phyloP scores from a whole-genome alignment of 2,888 invertebrate species.

The Apeira syringaria region DNA sequence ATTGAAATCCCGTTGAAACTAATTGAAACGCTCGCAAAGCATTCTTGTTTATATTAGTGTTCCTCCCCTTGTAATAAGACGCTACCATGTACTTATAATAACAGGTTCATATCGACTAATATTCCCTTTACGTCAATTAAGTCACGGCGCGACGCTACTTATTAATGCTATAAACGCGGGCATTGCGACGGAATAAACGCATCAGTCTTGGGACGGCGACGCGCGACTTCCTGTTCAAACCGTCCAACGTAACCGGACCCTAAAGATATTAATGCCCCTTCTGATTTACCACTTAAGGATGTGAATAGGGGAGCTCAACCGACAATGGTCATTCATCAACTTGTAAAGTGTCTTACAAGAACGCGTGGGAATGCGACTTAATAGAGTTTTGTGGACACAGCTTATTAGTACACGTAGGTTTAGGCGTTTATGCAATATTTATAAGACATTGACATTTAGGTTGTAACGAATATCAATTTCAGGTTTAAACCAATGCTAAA shows the following conservation, averaged over 20 bases:
- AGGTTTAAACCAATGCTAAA: too few relatives aligned
- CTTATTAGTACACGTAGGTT: conserved; percentile 27
- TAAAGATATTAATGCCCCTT: conserved; percentile 31
- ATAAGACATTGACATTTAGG: too few relatives aligned
- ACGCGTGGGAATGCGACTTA: conserved; percentile 42
- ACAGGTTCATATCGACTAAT: conserved; percentile 19
- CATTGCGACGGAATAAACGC: conserved; percentile 37
- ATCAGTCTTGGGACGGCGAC: conserved; percentile 39
- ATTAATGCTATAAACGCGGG: conserved; percentile 33
- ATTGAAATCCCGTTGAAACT: too few relatives aligned
- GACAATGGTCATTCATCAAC: conserved; percentile 36
- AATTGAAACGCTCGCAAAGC: background rate
- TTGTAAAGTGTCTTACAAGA: conserved; percentile 32
- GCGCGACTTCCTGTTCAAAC: conserved; percentile 38
- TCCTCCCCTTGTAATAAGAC: background rate
- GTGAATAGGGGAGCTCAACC: conserved; percentile 32
- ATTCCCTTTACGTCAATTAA: conserved; percentile 30
- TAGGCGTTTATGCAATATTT: background rate
- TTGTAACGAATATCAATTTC: too few relatives aligned
- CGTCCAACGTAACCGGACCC: conserved; percentile 34
- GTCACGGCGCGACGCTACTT: conserved; percentile 22
- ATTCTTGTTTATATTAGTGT: background rate
- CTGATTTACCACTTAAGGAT: conserved; percentile 27
- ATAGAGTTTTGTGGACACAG: conserved; percentile 35
- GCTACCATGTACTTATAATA: conserved; percentile 1